Conservation (phyloP, 64 coral and sea anemone species). For the Cladopsammia gracilis region DNA sequence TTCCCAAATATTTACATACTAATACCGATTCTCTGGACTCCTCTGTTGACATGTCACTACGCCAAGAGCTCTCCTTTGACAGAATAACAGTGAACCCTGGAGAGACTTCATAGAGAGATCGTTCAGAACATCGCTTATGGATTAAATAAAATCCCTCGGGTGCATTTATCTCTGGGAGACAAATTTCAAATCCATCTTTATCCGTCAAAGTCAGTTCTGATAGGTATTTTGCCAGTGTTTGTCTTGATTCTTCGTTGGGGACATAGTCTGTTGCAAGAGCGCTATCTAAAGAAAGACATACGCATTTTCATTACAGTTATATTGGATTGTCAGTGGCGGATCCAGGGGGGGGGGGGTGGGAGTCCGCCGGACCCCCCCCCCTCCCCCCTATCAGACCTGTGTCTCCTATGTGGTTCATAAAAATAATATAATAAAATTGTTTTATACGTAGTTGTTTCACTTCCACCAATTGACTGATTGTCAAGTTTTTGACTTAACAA, state of each 20-base stretch:
- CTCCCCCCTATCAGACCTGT: no score
- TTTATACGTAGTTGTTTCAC: no score
- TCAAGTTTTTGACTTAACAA: no score
- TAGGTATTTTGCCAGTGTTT: neutral
- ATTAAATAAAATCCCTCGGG: slow-evolving; percentile 2
- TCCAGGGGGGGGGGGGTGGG: no score
- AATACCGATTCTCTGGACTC: slow-evolving; percentile 7
- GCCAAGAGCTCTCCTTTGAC: slow-evolving; percentile 5
- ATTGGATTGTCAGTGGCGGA: no score
- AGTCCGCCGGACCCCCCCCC: no score
- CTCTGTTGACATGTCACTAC: neutral
- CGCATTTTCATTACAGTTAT: no score
- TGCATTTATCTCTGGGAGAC: neutral
- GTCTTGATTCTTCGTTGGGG: neutral
- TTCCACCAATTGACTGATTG: no score
- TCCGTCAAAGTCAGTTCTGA: neutral
- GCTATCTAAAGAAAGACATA: neutral
- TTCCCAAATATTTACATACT: no score
- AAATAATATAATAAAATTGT: no score
- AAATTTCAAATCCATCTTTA: neutral
- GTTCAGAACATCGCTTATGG: neutral
- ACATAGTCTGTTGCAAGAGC: neutral
- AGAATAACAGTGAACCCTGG: neutral
- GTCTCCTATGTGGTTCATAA: no score
- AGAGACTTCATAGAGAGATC: neutral